A percentile compares a stretch with the other conserved stretches of the same genome.
phyloP scores from a whole-genome alignment of 2,888 invertebrate species.

The Ephialtes manifestator region DNA sequence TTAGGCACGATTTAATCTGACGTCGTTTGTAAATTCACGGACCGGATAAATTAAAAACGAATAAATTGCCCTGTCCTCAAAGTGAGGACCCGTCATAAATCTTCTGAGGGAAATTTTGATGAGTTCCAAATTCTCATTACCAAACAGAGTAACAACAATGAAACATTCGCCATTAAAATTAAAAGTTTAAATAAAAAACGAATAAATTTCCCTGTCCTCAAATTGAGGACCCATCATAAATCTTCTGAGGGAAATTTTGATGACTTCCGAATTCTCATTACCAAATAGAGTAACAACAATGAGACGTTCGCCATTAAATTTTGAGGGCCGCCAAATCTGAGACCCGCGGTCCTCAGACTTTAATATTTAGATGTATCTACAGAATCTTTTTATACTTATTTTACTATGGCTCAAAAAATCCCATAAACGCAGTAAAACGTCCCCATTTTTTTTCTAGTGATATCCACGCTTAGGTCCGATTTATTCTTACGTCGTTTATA shows the following conservation, averaged over 20 bases:
- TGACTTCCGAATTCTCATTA: too few relatives aligned
- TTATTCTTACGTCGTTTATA: not conserved
- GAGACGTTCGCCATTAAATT: conserved; percentile 7
- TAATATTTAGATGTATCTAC: too few relatives aligned
- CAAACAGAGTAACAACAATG: conserved; percentile 10
- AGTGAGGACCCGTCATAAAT: not conserved
- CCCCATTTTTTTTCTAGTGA: not conserved
- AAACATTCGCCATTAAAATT: conserved; percentile 2
- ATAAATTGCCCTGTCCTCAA: not conserved
- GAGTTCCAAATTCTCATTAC: not conserved
- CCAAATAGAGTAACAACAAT: conserved; percentile 12
- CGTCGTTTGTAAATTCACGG: not conserved
- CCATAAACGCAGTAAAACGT: not conserved
- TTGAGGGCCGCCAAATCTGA: too few relatives aligned
- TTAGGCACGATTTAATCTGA: not conserved
- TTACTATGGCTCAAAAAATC: not conserved
- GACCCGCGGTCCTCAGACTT: too few relatives aligned
- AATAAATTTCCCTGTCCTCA: not conserved
- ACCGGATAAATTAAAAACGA: not conserved
- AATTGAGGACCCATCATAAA: not conserved
- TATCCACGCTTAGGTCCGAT: not conserved
- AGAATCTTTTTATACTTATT: not conserved
- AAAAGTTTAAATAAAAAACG: not conserved
- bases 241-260: too few relatives aligned
- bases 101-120: not conserved